Evolutionary conservation across 2,888 invertebrate species (phyloP).

Genomic region (Phasia obesa): DNA sequence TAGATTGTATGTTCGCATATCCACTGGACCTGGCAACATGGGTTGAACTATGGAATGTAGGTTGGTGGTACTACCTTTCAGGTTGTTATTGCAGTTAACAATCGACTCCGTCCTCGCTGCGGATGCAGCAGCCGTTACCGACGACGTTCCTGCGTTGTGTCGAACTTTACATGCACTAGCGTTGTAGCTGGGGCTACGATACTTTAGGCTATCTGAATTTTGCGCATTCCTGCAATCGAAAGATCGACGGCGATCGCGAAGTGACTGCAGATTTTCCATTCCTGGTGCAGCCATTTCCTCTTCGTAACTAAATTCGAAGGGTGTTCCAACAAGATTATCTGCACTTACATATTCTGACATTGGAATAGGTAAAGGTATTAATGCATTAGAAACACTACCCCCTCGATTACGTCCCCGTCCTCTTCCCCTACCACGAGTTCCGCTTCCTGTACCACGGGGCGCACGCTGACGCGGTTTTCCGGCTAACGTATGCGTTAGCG

Average conservation of each 20-base stretch:
- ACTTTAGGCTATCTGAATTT: constrained; percentile 72
- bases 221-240: constrained; percentile 84
- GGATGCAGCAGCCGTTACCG: constrained; percentile 65
- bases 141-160: constrained; percentile 71
- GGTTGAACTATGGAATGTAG: constrained; percentile 87
- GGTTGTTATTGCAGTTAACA: constrained; percentile 72
- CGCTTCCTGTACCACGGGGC: constrained; percentile 78
- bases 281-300: constrained; percentile 91
- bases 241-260: constrained; percentile 91
- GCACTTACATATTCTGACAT: constrained; percentile 84
- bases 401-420: constrained; percentile 83
- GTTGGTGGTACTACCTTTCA: constrained; percentile 75
- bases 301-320: constrained; percentile 92
- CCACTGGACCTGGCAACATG: constrained; percentile 92
- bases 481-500: constrained; percentile 77
- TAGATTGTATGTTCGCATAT: constrained; percentile 93
- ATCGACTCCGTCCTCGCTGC: constrained; percentile 53
- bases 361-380: constrained; percentile 78
- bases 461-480: constrained; percentile 81
- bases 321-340: constrained; percentile 92
- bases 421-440: constrained; percentile 78
- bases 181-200: constrained; percentile 76
- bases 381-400: constrained; percentile 76
- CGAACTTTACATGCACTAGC: constrained; percentile 76
- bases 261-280: constrained; percentile 89